A percentile compares a stretch with the other conserved stretches of the same genome.
phyloP scores from a whole-genome alignment of 2,888 invertebrate species.

The Rhamnusium bicolor region DNA sequence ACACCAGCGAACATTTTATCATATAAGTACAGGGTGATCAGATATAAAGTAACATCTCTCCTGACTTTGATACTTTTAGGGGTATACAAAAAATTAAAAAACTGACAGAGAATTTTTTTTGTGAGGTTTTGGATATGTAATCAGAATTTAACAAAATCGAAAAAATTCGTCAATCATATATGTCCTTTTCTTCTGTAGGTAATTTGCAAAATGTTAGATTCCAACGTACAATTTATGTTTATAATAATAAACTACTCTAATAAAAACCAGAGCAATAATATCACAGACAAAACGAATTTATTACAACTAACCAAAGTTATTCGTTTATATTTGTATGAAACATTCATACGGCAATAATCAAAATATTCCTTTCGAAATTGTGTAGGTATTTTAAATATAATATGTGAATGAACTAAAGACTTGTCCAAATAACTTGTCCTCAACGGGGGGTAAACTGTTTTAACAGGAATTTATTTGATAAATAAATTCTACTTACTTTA shows the following conservation, averaged over 20 bases:
- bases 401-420: conserved; percentile 46
- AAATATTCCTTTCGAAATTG: conserved; percentile 32
- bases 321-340: conserved; percentile 1
- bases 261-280: neutral
- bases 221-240: too few species aligned
- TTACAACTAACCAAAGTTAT: neutral
- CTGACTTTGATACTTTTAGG: too few species aligned
- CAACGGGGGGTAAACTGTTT: conserved; percentile 58
- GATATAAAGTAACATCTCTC: too few species aligned
- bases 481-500: conserved; percentile 57
- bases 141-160: too few species aligned
- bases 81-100: too few species aligned
- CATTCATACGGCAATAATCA: conserved; percentile 26
- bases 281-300: neutral
- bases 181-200: neutral
- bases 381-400: conserved; percentile 36
- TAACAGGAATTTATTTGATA: conserved; percentile 58
- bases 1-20: too few species aligned
- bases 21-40: too few species aligned
- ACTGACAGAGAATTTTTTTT: too few species aligned
- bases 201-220: neutral
- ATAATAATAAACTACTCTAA: too few species aligned
- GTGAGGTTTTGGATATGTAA: too few species aligned
- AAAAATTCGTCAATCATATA: too few species aligned
- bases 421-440: conserved; percentile 53